Evolutionary conservation across 1,140 invertebrate species (phyloP).

Genomic region (Trachymyrmex cornetzi): DNA sequence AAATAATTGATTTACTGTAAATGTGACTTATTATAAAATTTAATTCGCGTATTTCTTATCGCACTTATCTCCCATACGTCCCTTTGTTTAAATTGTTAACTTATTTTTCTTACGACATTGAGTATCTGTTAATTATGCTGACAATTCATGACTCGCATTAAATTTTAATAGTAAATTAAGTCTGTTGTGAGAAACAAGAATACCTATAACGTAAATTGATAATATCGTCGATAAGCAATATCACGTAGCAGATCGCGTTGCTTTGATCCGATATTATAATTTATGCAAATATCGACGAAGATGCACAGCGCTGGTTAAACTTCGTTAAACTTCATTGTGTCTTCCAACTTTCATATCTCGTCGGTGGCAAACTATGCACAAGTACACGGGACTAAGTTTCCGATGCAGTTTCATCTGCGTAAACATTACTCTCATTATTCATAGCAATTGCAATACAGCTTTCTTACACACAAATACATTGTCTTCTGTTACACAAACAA

Average conservation of each 20-base stretch:
- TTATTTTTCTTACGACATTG: background rate
- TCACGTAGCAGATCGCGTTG: constrained; percentile 43
- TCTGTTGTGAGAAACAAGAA: background rate
- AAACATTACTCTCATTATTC: constrained; percentile 58
- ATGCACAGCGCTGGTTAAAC: constrained; percentile 40
- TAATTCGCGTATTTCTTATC: too few species aligned
- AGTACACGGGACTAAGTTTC: constrained; percentile 38
- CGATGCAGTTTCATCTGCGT: constrained; percentile 40
- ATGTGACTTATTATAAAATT: too few species aligned
- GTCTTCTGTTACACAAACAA: background rate
- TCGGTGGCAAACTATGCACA: constrained; percentile 51
- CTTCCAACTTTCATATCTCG: constrained; percentile 59
- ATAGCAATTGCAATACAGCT: constrained; percentile 33
- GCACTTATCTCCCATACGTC: too few species aligned
- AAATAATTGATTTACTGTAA: too few species aligned
- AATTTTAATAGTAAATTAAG: constrained; percentile 9
- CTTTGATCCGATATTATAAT: constrained; percentile 59
- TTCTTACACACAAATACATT: background rate
- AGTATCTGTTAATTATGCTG: background rate
- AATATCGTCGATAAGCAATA: constrained; percentile 45
- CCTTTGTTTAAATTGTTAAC: background rate
- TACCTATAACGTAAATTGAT: constrained; percentile 19
- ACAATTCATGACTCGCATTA: background rate
- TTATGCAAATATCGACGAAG: constrained; percentile 56
- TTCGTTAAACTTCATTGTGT: constrained; percentile 51